Base-by-base conservation (phyloP, 2,888 invertebrate genomes). In the Pristionchus japonicus region DNA sequence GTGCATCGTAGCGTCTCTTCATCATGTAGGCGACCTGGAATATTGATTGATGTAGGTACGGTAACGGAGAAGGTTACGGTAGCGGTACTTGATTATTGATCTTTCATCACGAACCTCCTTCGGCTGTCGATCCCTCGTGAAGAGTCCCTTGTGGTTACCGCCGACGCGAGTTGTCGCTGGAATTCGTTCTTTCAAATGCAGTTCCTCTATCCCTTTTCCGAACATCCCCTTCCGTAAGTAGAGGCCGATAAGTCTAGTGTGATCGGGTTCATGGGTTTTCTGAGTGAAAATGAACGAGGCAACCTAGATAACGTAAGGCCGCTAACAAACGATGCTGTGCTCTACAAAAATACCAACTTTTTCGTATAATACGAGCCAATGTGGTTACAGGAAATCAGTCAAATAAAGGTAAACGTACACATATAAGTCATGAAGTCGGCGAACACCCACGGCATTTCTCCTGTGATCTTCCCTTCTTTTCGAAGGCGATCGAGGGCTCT, bases 371-470 rank as follows among this genome's bases (percentile, higher is more conserved):
- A 7, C 7, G 23, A 64, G 64, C 64, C 64, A 23, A n/a, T 64
- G 11, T 64, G 64, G 47, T 47, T 47, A 20, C 20, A 89, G 43
- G 11, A 43, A 9, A 82, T 15, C 43, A 27, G 9, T 77, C 27
- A n/a, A n/a, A 34, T 43, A 80, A 20, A 31, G 27, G 49, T 20
- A 31, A 27, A 88, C 88, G 89, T 95, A 97, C 97, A 96, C 96
- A 98, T 97, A 86, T 96, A 97, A 17, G 99, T 99, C 95, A 97
- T 97, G 94, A 99, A 99, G 95, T 99, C 99, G 0, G 99, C 99
- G 95, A 99, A 99, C 95, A 99, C 99, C 99, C 99, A 99, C 77
- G 98, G 97, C 96, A 98, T 97, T 95, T 99, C 99, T 4, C 99
- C 99, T 40, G 97, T 96, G 93, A 99, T 93, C 23, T 94, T 91